Percentiles rank a stretch among this genome's conserved stretches.
Conservation (phyloP, 2,888 invertebrate genomes). For the Scaptomyza parva region DNA sequence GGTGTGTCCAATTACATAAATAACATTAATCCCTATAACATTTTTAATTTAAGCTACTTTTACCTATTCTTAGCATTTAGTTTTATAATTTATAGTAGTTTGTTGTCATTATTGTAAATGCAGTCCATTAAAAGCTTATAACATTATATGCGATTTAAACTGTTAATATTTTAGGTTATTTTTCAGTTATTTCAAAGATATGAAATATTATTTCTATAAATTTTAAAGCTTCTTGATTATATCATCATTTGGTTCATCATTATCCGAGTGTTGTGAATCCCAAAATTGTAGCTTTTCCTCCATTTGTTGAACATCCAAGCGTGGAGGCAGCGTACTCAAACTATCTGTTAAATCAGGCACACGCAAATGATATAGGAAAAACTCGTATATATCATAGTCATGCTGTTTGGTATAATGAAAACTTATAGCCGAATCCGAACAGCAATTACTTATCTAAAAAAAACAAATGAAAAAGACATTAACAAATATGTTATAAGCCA, state of each 20-base stretch:
- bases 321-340: constrained; percentile 29
- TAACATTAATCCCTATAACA: too few relatives aligned
- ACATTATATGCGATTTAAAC: background rate
- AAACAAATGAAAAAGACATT: background rate
- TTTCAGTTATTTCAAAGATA: too few relatives aligned
- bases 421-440: constrained; percentile 96
- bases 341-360: constrained; percentile 31
- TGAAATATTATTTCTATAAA: too few relatives aligned
- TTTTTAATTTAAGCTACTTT: too few relatives aligned
- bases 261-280: constrained; percentile 45
- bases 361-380: constrained; percentile 89
- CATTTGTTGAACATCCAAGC: constrained; percentile 62
- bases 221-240: background rate
- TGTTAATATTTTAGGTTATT: too few relatives aligned
- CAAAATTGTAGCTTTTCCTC: constrained; percentile 58
- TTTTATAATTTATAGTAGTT: background rate
- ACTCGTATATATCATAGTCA: constrained; percentile 97
- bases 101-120: background rate
- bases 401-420: constrained; percentile 97
- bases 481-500: background rate
- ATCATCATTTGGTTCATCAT: constrained; percentile 4
- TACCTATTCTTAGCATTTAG: too few relatives aligned
- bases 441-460: constrained; percentile 88
- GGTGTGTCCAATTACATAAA: too few relatives aligned
- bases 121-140: background rate